Evolutionary conservation across 1,140 invertebrate species (phyloP), one percentile per base, ranked within the genome.

Genomic region (Atta colombica): DNA sequence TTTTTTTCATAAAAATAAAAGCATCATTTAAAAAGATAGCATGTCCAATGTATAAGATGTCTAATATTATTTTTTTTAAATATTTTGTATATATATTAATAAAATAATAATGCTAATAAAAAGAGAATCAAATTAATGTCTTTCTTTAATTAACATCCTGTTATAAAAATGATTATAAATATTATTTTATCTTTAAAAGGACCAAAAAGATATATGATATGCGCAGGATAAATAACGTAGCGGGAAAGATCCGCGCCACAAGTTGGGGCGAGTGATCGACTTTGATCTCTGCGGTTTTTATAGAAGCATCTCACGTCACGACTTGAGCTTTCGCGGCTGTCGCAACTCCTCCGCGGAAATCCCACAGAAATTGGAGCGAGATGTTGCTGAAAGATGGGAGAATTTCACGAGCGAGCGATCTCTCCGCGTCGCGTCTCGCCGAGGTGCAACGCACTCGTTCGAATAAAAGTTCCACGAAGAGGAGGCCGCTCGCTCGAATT

Each of bases 201-300:
- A 84, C 2, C 39, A 51, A 45, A 49, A 16, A 60, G 14, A 63
- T 4, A 55, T 25, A 39, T 85, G 65, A 74, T 81, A 85, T 60
- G 75, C 85, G 91, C 81, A 88, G 85, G 86, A 88, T 88, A 90
- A 92, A 92, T 91, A 90, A 77, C 53, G 31, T 39, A 39, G 61
- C 65, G 49, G 75, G 65, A 88, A 89, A 90, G 80, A 63, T 65
- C 39, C 53, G 45, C 66, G 61, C 55, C 31, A 21, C 21, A 63
- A 12, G 66, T 53, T 71, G 63, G 51, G 31, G 63, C 63, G 49
- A 66, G 49, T 80, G 84, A 92, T 90, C 77, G 86, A 88, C 92
- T 92, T 92, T 92, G 92, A 93, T 93, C 91, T 85, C 63, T 58
- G 45, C 45, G 82, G 86, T 92, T 92, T 93, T 91, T 93, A 90